Conservation (phyloP, 1,140 invertebrate species). For the Zophobas atratus region DNA sequence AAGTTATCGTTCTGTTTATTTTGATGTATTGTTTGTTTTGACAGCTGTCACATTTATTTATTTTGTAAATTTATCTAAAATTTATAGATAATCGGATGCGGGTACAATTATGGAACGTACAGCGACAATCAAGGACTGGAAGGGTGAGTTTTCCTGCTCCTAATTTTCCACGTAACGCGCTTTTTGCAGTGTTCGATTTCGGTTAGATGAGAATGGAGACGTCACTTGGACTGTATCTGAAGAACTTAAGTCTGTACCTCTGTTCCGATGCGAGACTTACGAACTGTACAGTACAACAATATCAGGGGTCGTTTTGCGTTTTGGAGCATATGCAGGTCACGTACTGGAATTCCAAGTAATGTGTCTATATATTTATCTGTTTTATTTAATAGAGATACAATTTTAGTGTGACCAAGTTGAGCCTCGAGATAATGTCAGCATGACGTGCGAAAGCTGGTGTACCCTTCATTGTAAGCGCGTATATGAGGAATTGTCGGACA, state of each 20-base stretch:
- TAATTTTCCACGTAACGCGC: conserved; percentile 13
- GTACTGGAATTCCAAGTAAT: conserved; percentile 77
- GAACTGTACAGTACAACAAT: conserved; percentile 69
- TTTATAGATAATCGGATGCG: conserved; percentile 70
- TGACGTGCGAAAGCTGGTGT: conserved; percentile 78
- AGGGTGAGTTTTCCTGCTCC: conserved; percentile 67
- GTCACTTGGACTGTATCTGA: conserved; percentile 76
- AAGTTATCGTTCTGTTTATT: conserved; percentile 21
- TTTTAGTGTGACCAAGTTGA: conserved; percentile 61
- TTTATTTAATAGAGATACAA: conserved; percentile 26
- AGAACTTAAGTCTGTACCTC: conserved; percentile 73
- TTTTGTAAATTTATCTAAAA: conserved; percentile 40
- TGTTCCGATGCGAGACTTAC: conserved; percentile 80
- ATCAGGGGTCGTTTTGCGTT: conserved; percentile 69
- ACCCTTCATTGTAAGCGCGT: conserved; percentile 76
- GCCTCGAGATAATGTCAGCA: conserved; percentile 71
- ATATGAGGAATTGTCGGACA: conserved; percentile 67
- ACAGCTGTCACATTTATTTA: conserved; percentile 46
- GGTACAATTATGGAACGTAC: conserved; percentile 67
- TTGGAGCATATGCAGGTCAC: conserved; percentile 77
- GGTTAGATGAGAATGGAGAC: conserved; percentile 77
- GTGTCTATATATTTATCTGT: background rate
- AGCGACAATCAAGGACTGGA: conserved; percentile 71
- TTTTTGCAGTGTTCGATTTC: conserved; percentile 75
- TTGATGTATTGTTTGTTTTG: conserved; percentile 44